A percentile compares a stretch with the other conserved stretches of the same genome.
Evolutionary conservation across 1,140 invertebrate species (phyloP).

Genomic region (Cotesia chilonis): DNA sequence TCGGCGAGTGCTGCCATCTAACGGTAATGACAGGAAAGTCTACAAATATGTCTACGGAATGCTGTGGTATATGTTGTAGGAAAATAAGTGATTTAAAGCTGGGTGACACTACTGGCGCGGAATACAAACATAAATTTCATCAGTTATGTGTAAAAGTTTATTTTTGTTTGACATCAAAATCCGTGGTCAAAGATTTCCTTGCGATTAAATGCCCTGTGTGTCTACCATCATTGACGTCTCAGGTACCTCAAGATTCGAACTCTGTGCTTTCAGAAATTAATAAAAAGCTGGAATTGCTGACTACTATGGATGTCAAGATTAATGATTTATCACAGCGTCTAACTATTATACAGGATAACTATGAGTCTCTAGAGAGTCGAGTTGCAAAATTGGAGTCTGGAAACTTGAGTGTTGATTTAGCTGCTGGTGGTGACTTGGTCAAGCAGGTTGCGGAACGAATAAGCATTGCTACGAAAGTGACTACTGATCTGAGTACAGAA

Average conservation of each 20-base stretch:
- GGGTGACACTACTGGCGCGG: neutral
- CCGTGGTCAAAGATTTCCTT: neutral
- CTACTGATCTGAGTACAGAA: neutral
- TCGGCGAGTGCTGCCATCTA: neutral
- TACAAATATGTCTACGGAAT: neutral
- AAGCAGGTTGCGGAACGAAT: neutral
- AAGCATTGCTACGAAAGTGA: neutral
- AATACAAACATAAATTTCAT: constrained; percentile 13
- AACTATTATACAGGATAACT: too few species aligned
- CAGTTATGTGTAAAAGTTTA: neutral
- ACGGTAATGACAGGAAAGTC: neutral
- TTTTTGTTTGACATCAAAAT: neutral
- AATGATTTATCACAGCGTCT: too few species aligned
- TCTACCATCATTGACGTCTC: neutral
- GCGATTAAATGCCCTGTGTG: neutral
- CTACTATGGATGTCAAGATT: too few species aligned
- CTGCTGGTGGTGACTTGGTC: neutral
- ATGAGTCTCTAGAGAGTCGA: too few species aligned
- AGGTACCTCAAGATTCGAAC: too few species aligned
- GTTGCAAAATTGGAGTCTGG: too few species aligned
- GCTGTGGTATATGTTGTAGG: neutral
- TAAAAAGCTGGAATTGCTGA: too few species aligned
- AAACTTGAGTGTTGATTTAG: neutral
- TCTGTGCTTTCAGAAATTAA: neutral
- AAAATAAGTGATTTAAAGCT: neutral